Base-by-base conservation (phyloP, 2,113 vertebrate genomes). In the Micromys minutus region DNA sequence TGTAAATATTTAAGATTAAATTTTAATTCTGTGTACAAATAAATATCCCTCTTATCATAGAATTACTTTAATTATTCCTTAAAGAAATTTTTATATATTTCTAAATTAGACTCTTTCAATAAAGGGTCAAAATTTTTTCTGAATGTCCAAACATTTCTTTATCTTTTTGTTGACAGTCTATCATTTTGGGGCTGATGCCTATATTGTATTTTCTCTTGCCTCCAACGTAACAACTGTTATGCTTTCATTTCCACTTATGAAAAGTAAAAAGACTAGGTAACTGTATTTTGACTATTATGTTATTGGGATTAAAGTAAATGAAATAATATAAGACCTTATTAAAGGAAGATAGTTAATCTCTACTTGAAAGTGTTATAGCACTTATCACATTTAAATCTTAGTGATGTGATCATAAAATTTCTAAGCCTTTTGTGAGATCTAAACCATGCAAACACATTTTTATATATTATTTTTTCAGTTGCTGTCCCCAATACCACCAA, bases 41-140 rank as follows among this genome's bases (percentile, higher is more conserved):
- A 50, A 95, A 77, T 36, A 59, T 10, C 50, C 52, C 86, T 94
- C 31, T 97, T 19, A 26, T 93, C 39, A 86, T 19, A 94, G 16
- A 71, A 63, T 93, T 63, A 11, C 39, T 87, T 90, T 93, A 87
- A 97, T 50, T 13, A 13, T 90, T 97, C 90, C 29, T 15, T 91
- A 59, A 81, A 63, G 29, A 67, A 34, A n/a, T 75, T 97, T 97
- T 97, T 52, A 52, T 93, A 76, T 93, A 0, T 94, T 97, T 96
- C 72, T 85, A 94, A 80, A 22, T 50, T 67, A 96, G 87, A 67
- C 21, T 11, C 52, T 94, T 89, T 97, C 77, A 59, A 86, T 74
- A 76, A 86, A 97, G 52, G 26, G 67, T 7, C 89, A 63, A 42
- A 91, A 9, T 3, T 42, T 63, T 93, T 80, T 61, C 45, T 92